Evolutionary conservation across 2,113 vertebrate species (phyloP).

Genomic region (Haemorhous mexicanus): DNA sequence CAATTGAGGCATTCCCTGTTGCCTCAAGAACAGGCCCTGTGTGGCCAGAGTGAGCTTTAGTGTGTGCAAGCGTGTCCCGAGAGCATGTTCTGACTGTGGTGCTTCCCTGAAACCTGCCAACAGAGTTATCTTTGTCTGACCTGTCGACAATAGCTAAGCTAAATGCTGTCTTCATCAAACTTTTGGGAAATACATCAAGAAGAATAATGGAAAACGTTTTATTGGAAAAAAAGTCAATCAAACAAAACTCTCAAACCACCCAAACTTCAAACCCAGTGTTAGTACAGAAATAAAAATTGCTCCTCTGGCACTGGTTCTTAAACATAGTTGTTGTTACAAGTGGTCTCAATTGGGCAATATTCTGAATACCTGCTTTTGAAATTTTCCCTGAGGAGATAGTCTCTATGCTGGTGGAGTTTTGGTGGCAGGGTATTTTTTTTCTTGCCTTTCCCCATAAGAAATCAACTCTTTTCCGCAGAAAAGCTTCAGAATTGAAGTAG

Average conservation of each 20-base stretch:
- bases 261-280: neutral
- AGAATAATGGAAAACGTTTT: neutral
- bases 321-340: neutral
- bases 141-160: neutral
- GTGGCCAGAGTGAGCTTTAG: neutral
- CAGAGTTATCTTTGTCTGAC: neutral
- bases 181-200: neutral
- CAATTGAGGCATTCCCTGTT: neutral
- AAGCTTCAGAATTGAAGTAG: neutral
- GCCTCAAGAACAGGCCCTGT: neutral
- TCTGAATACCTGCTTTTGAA: neutral
- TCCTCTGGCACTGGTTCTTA: neutral
- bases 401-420: neutral
- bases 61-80: fast-evolving
- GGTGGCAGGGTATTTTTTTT: fast-evolving
- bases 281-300: neutral
- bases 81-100: neutral
- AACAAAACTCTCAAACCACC: neutral
- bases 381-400: neutral
- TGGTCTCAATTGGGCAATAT: neutral
- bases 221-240: neutral
- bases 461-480: neutral
- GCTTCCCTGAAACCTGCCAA: neutral
- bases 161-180: neutral
- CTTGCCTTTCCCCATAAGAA: neutral